Evolutionary conservation across 2,888 invertebrate genomes (phyloP).

Genomic region (Chironomus tentans): DNA sequence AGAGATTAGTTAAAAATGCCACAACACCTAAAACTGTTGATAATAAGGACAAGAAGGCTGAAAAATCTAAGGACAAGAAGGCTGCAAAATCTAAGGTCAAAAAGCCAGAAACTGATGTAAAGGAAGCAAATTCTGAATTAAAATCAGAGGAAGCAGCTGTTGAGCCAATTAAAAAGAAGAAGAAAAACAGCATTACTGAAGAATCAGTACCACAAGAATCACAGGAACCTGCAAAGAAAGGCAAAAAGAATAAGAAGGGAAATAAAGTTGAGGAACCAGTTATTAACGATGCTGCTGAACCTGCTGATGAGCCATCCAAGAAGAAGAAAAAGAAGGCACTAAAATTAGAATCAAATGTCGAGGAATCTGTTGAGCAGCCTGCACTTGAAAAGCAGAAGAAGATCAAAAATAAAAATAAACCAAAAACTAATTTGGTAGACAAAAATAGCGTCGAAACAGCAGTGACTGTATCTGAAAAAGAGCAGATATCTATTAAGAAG

Average conservation of each 20-base stretch:
- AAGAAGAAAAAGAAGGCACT: neutral
- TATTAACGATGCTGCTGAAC: neutral
- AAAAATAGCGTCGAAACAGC: neutral
- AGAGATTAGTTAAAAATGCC: neutral
- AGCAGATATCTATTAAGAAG: neutral
- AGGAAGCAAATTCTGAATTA: neutral
- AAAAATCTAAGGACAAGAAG: neutral
- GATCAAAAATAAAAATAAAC: neutral
- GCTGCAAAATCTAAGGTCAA: no score
- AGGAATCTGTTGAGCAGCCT: neutral
- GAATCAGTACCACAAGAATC: no score
- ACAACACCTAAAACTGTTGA: no score
- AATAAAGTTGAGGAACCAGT: neutral
- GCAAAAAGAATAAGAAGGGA: constrained; percentile 4
- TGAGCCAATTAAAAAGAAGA: neutral
- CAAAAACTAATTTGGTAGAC: neutral
- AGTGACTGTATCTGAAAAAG: neutral
- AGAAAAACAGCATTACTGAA: neutral
- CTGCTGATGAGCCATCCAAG: neutral
- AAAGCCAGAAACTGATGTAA: neutral
- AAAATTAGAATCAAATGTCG: neutral
- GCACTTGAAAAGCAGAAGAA: neutral
- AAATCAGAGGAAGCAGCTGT: neutral
- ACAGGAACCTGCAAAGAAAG: neutral
- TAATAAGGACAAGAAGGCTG: neutral